Conservation (phyloP, 2,113 vertebrate species). For the Nyctereutes procyonoides region DNA sequence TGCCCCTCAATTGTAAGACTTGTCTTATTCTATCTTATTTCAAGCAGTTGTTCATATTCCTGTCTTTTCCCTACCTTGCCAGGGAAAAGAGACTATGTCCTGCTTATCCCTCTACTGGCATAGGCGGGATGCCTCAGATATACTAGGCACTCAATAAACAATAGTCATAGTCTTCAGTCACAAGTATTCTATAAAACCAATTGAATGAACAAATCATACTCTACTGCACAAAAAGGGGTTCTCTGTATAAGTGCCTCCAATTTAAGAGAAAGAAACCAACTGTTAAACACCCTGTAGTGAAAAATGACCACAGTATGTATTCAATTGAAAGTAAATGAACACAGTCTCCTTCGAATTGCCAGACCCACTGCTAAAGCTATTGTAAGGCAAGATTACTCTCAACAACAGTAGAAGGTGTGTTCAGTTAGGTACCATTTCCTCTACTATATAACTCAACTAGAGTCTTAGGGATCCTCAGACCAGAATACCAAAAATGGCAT, state of each 20-base stretch:
- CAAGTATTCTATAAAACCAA: background rate
- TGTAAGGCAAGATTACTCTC: background rate
- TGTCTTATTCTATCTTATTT: background rate
- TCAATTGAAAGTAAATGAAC: constrained; percentile 40
- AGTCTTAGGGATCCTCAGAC: background rate
- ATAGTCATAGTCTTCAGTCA: background rate
- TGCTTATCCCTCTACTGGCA: background rate
- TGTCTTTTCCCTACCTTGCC: background rate
- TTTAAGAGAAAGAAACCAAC: constrained; percentile 19
- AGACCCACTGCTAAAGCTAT: constrained; percentile 3
- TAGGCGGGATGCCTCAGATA: background rate
- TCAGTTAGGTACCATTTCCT: background rate
- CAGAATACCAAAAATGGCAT: background rate
- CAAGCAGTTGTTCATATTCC: background rate
- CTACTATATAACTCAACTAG: background rate
- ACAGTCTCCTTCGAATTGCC: background rate
- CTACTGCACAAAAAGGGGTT: background rate
- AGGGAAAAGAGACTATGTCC: background rate
- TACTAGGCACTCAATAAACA: background rate
- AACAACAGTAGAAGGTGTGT: background rate
- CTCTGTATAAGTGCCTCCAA: constrained; percentile 19
- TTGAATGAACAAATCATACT: background rate
- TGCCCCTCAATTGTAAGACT: background rate
- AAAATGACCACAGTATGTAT: constrained; percentile 55
- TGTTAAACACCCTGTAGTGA: background rate